Base-by-base conservation (phyloP, 2,888 invertebrate species). In the Polyommatus iphigenia region DNA sequence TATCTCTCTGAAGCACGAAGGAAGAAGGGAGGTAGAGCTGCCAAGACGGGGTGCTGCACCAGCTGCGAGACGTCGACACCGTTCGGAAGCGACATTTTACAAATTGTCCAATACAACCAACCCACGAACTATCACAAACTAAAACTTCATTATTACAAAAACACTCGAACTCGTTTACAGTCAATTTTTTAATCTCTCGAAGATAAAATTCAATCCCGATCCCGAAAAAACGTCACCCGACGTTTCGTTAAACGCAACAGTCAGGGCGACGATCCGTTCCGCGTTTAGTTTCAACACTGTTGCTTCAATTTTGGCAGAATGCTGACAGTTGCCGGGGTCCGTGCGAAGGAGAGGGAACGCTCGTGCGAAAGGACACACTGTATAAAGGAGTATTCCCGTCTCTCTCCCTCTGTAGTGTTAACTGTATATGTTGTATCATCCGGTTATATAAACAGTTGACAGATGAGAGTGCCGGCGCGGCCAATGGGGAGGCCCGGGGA, bases 1-100 rank as follows among this genome's bases (percentile, higher is more conserved):
- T 98, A 99, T 85, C 99, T 95, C 89, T 99, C 99, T 32, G 97
- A 97, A 79, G 98, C 98, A 83, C 98, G 95, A 79, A 98, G 92
- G 90, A 98, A 98, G 91, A 98, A 98, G n/a, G 98, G 98, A 76
- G 98, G 98, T 85, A 97, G 89, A 0, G 97, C 97, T 57, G 97
- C 97, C 88, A 98, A 88, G 80, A 98, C 97, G 67, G 97, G 97
- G 89, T 98, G 98, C 84, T 97, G 97, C 95, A 98, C 97, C 86
- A 98, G 90, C 87, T 97, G 96, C 80, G 97, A 96, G 91, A 98
- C 97, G 92, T 98, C 98, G 83, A 98, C 97, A 83, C 98, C 97
- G 90, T 96, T 96, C 83, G 97, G 97, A 82, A 98, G 94, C 89
- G 97, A 97, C 98, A 98, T 98, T 85, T 89, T 95, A 89, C 91